Conservation (phyloP, 2,888 invertebrate species). For the Andrena haemorrhoa region DNA sequence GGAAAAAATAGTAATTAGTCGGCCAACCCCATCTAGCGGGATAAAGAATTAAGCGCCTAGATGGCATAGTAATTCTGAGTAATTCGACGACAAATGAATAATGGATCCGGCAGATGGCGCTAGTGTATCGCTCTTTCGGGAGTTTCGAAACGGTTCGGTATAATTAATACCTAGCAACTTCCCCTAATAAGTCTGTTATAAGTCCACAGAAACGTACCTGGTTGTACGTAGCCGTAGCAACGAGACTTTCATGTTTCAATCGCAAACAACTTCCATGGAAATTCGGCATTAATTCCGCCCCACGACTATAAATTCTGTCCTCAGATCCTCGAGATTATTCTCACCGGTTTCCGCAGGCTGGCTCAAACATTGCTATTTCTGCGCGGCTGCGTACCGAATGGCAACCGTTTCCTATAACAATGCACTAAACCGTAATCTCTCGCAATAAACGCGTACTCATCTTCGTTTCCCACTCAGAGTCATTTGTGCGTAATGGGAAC, state of each 20-base stretch:
- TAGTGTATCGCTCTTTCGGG: not conserved
- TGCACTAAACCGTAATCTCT: slow-evolving; percentile 28
- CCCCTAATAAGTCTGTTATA: not conserved
- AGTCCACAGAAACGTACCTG: slow-evolving; percentile 3
- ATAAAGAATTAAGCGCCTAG: not conserved
- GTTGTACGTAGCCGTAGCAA: slow-evolving; percentile 11
- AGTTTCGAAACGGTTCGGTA: not conserved
- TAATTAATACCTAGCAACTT: slow-evolving; percentile 3
- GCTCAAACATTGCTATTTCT: slow-evolving; percentile 11
- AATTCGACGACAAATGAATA: not conserved
- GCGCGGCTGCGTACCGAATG: slow-evolving; percentile 13
- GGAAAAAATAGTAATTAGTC: slow-evolving; percentile 29
- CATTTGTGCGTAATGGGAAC: slow-evolving; percentile 1
- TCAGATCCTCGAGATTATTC: slow-evolving; percentile 38
- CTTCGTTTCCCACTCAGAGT: not conserved
- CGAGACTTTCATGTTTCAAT: slow-evolving; percentile 49
- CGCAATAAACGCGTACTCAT: slow-evolving; percentile 35
- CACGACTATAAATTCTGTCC: slow-evolving; percentile 26
- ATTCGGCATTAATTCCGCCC: slow-evolving; percentile 33
- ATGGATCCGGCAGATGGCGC: not conserved
- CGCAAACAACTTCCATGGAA: slow-evolving; percentile 23
- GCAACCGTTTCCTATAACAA: slow-evolving; percentile 16
- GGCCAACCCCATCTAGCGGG: not conserved
- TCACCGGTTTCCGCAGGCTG: slow-evolving; percentile 10
- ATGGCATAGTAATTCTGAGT: not conserved